Evolutionary conservation across 2,113 vertebrate species (phyloP), one percentile per base, ranked within the genome.

Genomic region (Microtus montanus): DNA sequence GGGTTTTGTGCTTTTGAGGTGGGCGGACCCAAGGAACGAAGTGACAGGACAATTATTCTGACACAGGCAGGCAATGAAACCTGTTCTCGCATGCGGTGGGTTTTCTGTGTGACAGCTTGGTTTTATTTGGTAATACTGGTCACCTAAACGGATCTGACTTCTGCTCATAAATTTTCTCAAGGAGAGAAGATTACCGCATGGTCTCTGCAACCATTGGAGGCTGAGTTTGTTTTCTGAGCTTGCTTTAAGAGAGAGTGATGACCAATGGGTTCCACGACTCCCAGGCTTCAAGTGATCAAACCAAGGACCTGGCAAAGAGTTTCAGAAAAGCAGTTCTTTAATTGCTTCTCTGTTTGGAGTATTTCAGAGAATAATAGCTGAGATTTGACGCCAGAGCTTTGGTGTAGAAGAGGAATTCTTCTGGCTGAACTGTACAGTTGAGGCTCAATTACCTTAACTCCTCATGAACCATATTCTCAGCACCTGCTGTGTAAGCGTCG

Each of bases 401-500:
- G 88, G 54, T 79, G 33, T 70, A 90, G 86, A 78, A 47, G 71
- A 92, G 38, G 70, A 94, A 91, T 94, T 94, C 64, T 96, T 92
- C 87, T 90, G 70, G 20, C 66, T 97, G 73, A 93, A 84, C 80
- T 94, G 1, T 96, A 64, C 64, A 88, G 87, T 85, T 58, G 94
- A 96, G 86, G 83, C 86, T 97, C 44, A 71, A 87, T 97, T 97
- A 95, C 86, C 84, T 96, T 92, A 7, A 41, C 63, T 96, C 90
- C 90, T 94, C 73, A 74, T 94, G 61, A 97, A 96, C 85, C 70
- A 4, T 92, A 89, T 96, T 96, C 93, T 96, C 96, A 97, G 97
- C 80, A 91, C 73, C 88, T 97, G 92, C 73, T 97, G 92, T 96
- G 85, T 95, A 96, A 87, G 92, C 96, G 89, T 96, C 93, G 96